Evolutionary conservation across 2,113 vertebrate genomes (phyloP).

Genomic region (Carassius gibelio): DNA sequence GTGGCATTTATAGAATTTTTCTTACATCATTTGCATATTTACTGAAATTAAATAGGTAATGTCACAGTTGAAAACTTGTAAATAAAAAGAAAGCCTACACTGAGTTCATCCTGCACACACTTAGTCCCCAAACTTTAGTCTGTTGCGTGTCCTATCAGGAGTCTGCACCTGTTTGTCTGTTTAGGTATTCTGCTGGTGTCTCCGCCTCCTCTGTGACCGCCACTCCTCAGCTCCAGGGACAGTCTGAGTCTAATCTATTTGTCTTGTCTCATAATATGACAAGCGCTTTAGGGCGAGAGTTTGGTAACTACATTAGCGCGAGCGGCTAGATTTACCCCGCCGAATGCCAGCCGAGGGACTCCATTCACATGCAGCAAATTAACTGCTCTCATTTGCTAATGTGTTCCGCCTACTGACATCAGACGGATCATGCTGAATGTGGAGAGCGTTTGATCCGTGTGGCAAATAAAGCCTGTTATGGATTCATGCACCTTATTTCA

Average conservation of each 20-base stretch:
- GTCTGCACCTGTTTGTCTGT: slow-evolving; percentile 35
- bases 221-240: slow-evolving; percentile 28
- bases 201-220: neutral
- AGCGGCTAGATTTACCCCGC: slow-evolving; percentile 9
- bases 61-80: neutral
- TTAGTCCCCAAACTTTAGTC: neutral
- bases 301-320: slow-evolving; percentile 65
- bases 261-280: slow-evolving; percentile 73
- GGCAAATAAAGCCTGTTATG: neutral
- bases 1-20: no score
- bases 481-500: neutral
- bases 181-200: slow-evolving; percentile 52
- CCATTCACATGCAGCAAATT: slow-evolving; percentile 59
- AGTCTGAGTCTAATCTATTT: slow-evolving; percentile 63
- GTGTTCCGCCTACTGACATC: slow-evolving; percentile 54
- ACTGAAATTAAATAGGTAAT: neutral
- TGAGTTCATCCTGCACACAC: neutral
- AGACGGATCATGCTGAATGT: slow-evolving; percentile 39
- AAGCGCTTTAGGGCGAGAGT: slow-evolving; percentile 58
- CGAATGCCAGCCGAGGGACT: slow-evolving; percentile 7
- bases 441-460: slow-evolving; percentile 33
- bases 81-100: neutral
- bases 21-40: neutral
- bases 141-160: slow-evolving; percentile 41
- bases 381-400: slow-evolving; percentile 65